Evolutionary conservation across 2,888 invertebrate species (phyloP), one percentile per base, ranked within the genome.

Genomic region (Brachypterus glaber): DNA sequence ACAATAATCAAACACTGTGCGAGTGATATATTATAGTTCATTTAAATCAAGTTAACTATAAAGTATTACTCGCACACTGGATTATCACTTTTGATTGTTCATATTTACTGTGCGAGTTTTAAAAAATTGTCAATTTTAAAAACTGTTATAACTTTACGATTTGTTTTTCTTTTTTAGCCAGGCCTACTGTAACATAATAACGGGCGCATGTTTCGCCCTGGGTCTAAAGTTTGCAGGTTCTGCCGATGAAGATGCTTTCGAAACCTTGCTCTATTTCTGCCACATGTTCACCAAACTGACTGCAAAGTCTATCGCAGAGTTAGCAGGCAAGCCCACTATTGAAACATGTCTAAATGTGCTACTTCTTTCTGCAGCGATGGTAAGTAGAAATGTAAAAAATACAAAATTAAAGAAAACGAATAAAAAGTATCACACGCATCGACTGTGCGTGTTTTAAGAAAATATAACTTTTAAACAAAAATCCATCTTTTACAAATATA

Each of bases 211-310:
- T 51, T 85, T 97, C 71, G 88, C 90, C 4, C 67, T 98, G 51
- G 96, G 93, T 1, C 70, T 98, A 3, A 84, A 88, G 47, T 97
- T 83, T 70, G 96, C 97, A 1, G 96, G 97, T 24, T 85, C 93
- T 0, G 88, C 87, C 8, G 79, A 89, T 62, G 70, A 73, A 37
- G 76, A 79, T 36, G 96, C 93, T 0, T 84, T 84, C 39, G 75
- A 80, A 54, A 81, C 84, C 0, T 69, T 92, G 17, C 74, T 85
- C 44, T 77, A 80, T 55, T 86, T 80, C 60, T 79, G 79, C 16
- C 73, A 75, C 37, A 73, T 77, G 60, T 77, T 88, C 52, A 73
- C 82, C 4, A 71, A 76, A 1, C 64, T 86, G 5, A 74, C 77
- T 1, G 73, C 74, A 15, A 79, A 79, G 61, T 77, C 80, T 4